A percentile compares a stretch with the other conserved stretches of the same genome.
Evolutionary conservation across 2,113 vertebrate species (phyloP).

Genomic region (Petroica traversi): DNA sequence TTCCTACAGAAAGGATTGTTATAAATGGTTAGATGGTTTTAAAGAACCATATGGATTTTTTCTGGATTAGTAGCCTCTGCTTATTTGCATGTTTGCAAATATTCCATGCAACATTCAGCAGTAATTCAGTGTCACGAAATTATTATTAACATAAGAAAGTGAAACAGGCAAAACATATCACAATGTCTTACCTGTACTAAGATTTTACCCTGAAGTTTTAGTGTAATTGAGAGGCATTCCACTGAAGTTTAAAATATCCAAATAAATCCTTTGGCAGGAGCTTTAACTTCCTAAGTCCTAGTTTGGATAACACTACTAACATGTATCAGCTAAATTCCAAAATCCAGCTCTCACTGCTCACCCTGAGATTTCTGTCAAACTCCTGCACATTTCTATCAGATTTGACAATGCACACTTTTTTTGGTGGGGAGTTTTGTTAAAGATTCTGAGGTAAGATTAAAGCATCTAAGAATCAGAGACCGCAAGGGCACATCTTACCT

Average conservation of each 20-base stretch:
- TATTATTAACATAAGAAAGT: not conserved
- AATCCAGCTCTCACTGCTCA: not conserved
- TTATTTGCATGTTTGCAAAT: not conserved
- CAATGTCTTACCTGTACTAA: not conserved
- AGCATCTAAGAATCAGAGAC: not conserved
- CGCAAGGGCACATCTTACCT: constrained; percentile 77
- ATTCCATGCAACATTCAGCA: not conserved
- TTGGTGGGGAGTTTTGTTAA: not conserved
- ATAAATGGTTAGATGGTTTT: not conserved
- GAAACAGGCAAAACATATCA: not conserved
- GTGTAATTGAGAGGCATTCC: not conserved
- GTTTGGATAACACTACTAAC: not conserved
- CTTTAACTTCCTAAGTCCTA: not conserved
- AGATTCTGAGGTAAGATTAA: not conserved
- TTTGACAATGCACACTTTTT: not conserved
- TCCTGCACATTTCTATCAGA: not conserved
- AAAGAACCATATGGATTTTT: not conserved
- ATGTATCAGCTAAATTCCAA: not conserved
- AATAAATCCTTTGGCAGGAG: not conserved
- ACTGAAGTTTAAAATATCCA: not conserved
- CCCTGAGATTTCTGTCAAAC: not conserved
- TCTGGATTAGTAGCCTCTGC: not conserved
- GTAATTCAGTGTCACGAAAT: not conserved
- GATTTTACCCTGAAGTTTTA: not conserved
- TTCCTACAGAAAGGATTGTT: constrained; percentile 75